A percentile compares a stretch with the other conserved stretches of the same genome.
Conservation (phyloP, 1,140 invertebrate genomes). For the Pemphigus obesinymphae region DNA sequence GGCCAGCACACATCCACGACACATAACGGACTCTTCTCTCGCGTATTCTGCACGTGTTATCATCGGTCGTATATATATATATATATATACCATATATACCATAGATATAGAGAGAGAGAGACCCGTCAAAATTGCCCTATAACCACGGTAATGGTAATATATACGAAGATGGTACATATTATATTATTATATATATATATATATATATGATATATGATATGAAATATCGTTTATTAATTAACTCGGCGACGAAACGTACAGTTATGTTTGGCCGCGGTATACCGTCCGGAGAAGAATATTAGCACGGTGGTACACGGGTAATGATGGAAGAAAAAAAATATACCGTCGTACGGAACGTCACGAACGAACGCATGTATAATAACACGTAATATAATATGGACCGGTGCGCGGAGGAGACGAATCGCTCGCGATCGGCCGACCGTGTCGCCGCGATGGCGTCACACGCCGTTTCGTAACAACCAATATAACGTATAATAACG, state of each 20-base stretch:
- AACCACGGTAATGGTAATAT: neutral
- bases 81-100: neutral
- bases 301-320: too few relatives aligned
- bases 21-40: constrained; percentile 1
- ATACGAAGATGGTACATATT: neutral
- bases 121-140: neutral
- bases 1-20: neutral
- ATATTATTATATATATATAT: neutral
- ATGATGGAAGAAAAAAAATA: too few relatives aligned
- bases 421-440: neutral
- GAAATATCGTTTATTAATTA: constrained; percentile 11
- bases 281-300: neutral
- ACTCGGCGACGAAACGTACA: neutral
- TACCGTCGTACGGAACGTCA: neutral
- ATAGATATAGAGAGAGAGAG: too few relatives aligned
- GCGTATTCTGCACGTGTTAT: neutral
- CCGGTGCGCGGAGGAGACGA: neutral
- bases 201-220: neutral
- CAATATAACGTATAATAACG: too few relatives aligned
- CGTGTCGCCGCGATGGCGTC: neutral
- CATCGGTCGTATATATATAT: neutral
- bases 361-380: neutral
- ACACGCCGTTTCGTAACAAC: constrained; percentile 5
- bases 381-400: neutral
- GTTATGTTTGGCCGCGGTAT: neutral